Percentiles rank a stretch among this genome's conserved stretches.
These are phyloP conservation scores for Smutsia gigantea DNA, from an alignment of 2,797 vertebrate species.

Conservation along the genomic window DNA sequence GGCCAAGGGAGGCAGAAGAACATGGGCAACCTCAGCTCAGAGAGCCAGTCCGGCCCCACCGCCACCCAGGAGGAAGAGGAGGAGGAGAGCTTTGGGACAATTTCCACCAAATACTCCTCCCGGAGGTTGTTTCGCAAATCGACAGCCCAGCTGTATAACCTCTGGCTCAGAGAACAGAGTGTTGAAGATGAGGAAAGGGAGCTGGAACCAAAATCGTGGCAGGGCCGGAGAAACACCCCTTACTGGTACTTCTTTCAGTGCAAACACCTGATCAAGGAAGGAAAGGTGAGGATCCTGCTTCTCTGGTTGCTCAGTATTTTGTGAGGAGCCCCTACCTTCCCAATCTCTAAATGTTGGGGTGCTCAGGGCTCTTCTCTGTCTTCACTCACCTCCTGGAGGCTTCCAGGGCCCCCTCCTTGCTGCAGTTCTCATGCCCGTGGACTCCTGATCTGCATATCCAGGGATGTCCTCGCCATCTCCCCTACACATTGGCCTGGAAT, in stretches of 20 bases:
- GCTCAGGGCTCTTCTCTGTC: not conserved
- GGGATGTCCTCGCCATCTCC: not conserved
- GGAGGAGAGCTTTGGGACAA: constrained; percentile 87
- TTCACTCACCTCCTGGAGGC: not conserved
- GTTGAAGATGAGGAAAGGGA: constrained; percentile 76
- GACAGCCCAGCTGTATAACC: constrained; percentile 83
- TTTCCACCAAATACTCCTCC: constrained; percentile 87
- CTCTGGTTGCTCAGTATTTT: not conserved
- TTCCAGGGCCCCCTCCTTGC: not conserved
- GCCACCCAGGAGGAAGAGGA: constrained; percentile 39
- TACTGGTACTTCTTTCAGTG: constrained; percentile 96
- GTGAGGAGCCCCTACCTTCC: not conserved
- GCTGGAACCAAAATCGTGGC: not conserved
- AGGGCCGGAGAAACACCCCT: constrained; percentile 88
- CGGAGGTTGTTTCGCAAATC: constrained; percentile 89
- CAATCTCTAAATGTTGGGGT: not conserved
- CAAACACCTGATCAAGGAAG: constrained; percentile 92
- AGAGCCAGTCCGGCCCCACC: not conserved
- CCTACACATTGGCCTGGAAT: not conserved
- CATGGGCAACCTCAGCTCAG: not conserved
- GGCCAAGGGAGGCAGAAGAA: not conserved
- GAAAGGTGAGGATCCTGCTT: constrained; percentile 87
- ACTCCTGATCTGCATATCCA: not conserved
- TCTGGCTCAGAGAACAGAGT: constrained; percentile 68
- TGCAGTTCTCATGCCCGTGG: not conserved